A percentile compares a stretch with the other conserved stretches of the same genome.
Evolutionary conservation across 2,113 vertebrate genomes (phyloP).

Genomic region (Nothobranchius furzeri): DNA sequence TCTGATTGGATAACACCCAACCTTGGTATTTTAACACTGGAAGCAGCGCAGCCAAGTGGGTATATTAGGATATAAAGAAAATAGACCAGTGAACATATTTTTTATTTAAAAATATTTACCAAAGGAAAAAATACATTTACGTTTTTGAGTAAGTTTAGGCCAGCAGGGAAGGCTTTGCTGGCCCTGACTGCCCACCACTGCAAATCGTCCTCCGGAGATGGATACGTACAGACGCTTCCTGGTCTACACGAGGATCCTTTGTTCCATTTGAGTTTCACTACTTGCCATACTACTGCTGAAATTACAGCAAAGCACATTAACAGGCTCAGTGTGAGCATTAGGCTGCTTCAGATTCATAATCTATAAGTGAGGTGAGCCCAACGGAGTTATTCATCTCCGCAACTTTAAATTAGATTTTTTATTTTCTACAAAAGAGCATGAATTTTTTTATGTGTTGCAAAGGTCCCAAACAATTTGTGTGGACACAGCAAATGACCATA

Average conservation of each 20-base stretch:
- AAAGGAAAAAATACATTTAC: too few relatives aligned
- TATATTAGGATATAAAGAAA: too few relatives aligned
- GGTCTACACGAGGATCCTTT: constrained; percentile 16
- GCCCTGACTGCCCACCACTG: background rate
- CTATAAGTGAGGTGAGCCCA: constrained; percentile 46
- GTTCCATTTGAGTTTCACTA: constrained; percentile 7
- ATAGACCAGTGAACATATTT: too few relatives aligned
- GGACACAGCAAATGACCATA: background rate
- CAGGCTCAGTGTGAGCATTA: constrained; percentile 26
- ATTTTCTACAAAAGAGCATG: constrained; percentile 16
- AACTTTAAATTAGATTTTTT: constrained; percentile 64
- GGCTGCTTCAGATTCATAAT: constrained; percentile 52
- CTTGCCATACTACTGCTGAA: constrained; percentile 21
- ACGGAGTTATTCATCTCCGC: constrained; percentile 40
- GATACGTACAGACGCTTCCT: constrained; percentile 9
- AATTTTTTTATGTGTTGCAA: constrained; percentile 7
- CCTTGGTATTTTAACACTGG: too few relatives aligned
- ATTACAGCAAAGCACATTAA: constrained; percentile 36
- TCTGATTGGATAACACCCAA: too few relatives aligned
- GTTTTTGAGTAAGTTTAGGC: too few relatives aligned
- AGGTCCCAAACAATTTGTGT: constrained; percentile 7
- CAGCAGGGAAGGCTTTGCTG: too few relatives aligned
- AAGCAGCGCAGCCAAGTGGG: too few relatives aligned
- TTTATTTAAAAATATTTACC: too few relatives aligned
- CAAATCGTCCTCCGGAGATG: background rate